A percentile compares a stretch with the other conserved stretches of the same genome.
Evolutionary conservation across 2,797 vertebrate genomes (phyloP).

Genomic region (Orestias chungarensis): DNA sequence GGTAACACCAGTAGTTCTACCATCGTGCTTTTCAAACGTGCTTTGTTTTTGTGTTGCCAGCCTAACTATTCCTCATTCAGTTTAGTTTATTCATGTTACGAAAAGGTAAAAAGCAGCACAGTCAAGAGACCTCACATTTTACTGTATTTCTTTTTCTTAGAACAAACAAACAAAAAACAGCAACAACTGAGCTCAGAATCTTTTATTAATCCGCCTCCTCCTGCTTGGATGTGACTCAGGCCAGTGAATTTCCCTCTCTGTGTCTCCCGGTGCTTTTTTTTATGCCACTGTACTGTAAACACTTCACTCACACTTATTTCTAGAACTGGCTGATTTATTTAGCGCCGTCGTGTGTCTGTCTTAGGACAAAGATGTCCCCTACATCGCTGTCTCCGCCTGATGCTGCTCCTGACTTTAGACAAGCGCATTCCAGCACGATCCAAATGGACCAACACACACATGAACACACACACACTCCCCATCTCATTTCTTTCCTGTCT

Average conservation of each 20-base stretch:
- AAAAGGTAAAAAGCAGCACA: not conserved
- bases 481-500: not conserved
- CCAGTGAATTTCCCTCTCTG: not conserved
- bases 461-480: not conserved
- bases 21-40: too few species aligned
- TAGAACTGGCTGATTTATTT: slow-evolving; percentile 71
- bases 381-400: not conserved
- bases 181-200: not conserved
- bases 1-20: too few species aligned
- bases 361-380: not conserved
- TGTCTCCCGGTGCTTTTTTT: not conserved
- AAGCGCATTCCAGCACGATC: not conserved
- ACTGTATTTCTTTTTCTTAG: not conserved
- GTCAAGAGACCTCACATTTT: not conserved
- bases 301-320: slow-evolving; percentile 73
- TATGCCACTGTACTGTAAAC: slow-evolving; percentile 44
- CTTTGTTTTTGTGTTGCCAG: not conserved
- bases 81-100: not conserved
- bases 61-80: not conserved
- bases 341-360: not conserved
- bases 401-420: not conserved
- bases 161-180: not conserved
- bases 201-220: not conserved
- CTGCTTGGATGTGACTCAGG: not conserved
- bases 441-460: not conserved